Base-by-base conservation (phyloP, 2,113 vertebrate genomes). In the Thomomys bottae region DNA sequence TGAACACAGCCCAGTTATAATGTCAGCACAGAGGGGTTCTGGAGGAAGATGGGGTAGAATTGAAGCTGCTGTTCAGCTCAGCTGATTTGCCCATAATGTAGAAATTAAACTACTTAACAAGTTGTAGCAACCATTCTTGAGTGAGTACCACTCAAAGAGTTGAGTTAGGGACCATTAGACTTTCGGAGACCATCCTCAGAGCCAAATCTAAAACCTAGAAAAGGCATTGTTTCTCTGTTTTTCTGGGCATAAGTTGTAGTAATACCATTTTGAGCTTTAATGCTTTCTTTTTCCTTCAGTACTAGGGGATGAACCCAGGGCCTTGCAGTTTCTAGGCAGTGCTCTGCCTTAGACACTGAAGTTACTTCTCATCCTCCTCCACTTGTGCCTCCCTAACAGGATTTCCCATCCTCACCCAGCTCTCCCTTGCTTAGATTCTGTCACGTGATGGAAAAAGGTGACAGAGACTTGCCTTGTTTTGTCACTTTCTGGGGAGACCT, bases 391-490 rank as follows among this genome's bases (percentile, higher is more conserved):
- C 73, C 30, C 54, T 86, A 11, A 32, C 76, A 59, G 64, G 93
- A 23, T 17, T 76, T 95, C 34, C 34, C 95, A 34, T 45, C 40
- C 15, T 90, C 20, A 1, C 90, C 59, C 15, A 54, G 28, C 26
- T 49, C 30, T 78, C 68, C 68, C 61, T 59, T 23, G 23, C 84
- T 42, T 61, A 4, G 3, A 61, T 17, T 75, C 66, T 93, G 21
- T 32, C 84, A 49, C 0, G 5, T 78, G 94, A 67, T 95, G 93
- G 88, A 93, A 97, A 94, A 94, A 45, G 28, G 59, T 61, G 45
- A 11, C 45, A 45, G 45, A 45, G 45, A 45, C 3, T 86, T 8
- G 5, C 38, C 6, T 38, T 80, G 73, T 93, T 93, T 77, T 80
- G 82, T 59, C 64, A 3, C 3, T 11, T 1, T 91, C 73, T 76